Percentiles rank a stretch among this genome's conserved stretches.
Conservation (phyloP, 2,113 vertebrate species). For the Sinocyclocheilus anshuiensis region DNA sequence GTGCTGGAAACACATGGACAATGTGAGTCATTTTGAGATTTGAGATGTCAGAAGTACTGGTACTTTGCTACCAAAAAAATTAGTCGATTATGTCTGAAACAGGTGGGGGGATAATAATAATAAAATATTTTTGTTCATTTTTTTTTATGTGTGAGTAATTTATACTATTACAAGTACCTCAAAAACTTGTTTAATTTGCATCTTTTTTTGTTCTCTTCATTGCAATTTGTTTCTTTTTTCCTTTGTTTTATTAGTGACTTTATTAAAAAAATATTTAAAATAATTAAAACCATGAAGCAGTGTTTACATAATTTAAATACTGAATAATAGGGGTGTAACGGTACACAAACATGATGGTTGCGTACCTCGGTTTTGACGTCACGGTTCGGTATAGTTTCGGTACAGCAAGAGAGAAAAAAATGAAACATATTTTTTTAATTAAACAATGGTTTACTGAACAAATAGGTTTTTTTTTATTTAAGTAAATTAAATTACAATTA, state of each 20-base stretch:
- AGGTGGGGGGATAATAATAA: too few relatives aligned
- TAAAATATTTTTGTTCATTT: not conserved
- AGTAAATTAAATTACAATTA: too few relatives aligned
- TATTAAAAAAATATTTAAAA: too few relatives aligned
- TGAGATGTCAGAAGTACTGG: not conserved
- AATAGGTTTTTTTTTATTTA: too few relatives aligned
- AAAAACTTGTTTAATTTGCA: not conserved
- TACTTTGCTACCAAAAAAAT: not conserved
- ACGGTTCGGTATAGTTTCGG: too few relatives aligned
- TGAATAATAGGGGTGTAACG: too few relatives aligned
- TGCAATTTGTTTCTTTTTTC: not conserved
- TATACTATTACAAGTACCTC: not conserved
- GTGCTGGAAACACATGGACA: slow-evolving; percentile 99
- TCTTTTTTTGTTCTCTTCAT: not conserved
- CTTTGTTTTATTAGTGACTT: not conserved
- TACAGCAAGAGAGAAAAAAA: too few relatives aligned
- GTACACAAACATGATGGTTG: too few relatives aligned
- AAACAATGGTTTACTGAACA: too few relatives aligned
- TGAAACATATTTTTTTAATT: too few relatives aligned
- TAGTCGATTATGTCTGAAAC: too few relatives aligned
- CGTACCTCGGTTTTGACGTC: too few relatives aligned
- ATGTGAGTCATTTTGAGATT: slow-evolving; percentile 78
- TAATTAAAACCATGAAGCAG: not conserved
- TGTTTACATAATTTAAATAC: not conserved
- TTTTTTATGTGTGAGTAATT: not conserved